Conservation (phyloP, 2,113 vertebrate genomes). For the Pygoscelis antarcticus region DNA sequence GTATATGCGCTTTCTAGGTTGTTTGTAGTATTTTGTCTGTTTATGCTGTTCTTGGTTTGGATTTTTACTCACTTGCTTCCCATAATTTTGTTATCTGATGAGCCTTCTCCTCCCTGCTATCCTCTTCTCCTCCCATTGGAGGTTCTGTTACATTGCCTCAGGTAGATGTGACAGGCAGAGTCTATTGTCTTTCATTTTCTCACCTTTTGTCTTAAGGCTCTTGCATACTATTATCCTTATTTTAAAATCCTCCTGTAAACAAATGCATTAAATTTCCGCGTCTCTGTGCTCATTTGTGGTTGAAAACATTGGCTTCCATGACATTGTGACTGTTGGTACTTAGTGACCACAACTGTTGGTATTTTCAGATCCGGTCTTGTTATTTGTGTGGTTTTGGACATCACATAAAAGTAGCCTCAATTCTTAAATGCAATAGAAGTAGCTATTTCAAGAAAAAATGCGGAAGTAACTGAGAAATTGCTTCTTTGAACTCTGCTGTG, state of each 20-base stretch:
- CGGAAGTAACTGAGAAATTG: background rate
- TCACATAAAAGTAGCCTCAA: background rate
- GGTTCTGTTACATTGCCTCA: background rate
- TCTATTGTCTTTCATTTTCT: background rate
- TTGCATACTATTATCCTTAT: background rate
- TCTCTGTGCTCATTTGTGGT: background rate
- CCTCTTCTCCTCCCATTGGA: background rate
- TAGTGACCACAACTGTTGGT: background rate
- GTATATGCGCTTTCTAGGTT: background rate
- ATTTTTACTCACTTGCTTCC: background rate
- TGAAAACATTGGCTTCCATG: background rate
- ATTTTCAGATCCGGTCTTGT: background rate
- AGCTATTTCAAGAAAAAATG: background rate
- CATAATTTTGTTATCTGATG: background rate
- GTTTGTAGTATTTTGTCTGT: background rate
- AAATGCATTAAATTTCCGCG: background rate
- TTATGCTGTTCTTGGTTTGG: background rate
- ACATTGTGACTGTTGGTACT: background rate
- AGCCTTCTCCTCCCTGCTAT: background rate
- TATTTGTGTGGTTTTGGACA: background rate
- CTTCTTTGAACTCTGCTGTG: background rate
- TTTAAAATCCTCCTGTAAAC: background rate
- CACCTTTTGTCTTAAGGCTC: background rate
- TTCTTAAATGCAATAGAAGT: background rate
- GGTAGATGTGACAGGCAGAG: background rate